Evolutionary conservation across 2,888 invertebrate species (phyloP), one percentile per base, ranked within the genome.

Genomic region (Polydesmus complanatus): DNA sequence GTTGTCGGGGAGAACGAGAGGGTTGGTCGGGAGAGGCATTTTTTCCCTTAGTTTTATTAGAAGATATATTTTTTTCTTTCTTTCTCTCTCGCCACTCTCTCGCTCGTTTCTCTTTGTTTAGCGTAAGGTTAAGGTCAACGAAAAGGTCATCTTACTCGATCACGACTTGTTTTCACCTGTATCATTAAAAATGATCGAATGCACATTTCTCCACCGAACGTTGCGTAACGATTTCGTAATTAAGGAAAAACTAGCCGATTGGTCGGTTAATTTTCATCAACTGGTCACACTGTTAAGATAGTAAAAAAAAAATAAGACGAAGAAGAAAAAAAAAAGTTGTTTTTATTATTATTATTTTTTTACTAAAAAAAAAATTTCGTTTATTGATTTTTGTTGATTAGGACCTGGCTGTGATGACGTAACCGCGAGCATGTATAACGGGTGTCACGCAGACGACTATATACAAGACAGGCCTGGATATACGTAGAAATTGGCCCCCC

Each of bases 371-470:
- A n/a, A n/a, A n/a, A n/a, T n/a, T n/a, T n/a, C n/a, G 8, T 37
- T 8, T 8, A 37, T 37, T 37, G 37, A 37, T 14, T n/a, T 49
- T 57, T 48, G 47, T 21, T 57, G 50, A 21, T 27, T 52, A 58
- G 58, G 58, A 52, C 23, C 58, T 49, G 58, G 58, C 50, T 58
- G 58, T 27, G 58, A 58, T 52, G 58, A 58, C 52, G 58, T 58
- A 21, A 58, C 58, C 19, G 58, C 58, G 50, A 58, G 52, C 52
- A 58, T 58, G 58, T 58, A 58, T 27, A 58, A 58, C 58, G 58
- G 58, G 58, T 58, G 58, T 27, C 58, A 58, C 37, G 49, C 58
- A 51, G 58, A 58, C 26, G 58, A 58, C 27, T 58, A 58, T 51
- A 58, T 58, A 25, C 58, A 51, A 27, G 58, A 58, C 52, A 47